A percentile compares a stretch with the other conserved stretches of the same genome.
Conservation (phyloP, 2,113 vertebrate genomes). For the Strigops habroptila region DNA sequence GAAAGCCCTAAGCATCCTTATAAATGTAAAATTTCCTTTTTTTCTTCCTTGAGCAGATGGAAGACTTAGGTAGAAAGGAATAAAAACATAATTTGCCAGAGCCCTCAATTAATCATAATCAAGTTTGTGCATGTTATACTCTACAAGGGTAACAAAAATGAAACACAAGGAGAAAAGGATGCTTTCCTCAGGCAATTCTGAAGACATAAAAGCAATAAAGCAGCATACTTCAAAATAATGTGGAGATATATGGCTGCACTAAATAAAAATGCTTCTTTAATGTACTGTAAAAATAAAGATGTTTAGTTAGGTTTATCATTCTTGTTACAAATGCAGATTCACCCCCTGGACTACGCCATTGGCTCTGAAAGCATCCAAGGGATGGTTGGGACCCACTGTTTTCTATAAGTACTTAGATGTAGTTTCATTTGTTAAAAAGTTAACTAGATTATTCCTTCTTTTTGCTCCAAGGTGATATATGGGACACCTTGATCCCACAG, state of each 20-base stretch:
- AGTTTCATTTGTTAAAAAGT: constrained; percentile 25
- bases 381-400: not conserved
- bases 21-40: constrained; percentile 9
- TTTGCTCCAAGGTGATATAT: not conserved
- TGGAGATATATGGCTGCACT: constrained; percentile 70
- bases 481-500: not conserved
- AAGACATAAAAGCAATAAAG: constrained; percentile 69
- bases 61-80: constrained; percentile 40
- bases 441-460: constrained; percentile 1
- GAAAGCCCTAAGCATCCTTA: constrained; percentile 22
- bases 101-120: constrained; percentile 64
- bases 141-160: constrained; percentile 56
- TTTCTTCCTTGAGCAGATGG: constrained; percentile 46
- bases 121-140: constrained; percentile 57
- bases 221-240: constrained; percentile 70
- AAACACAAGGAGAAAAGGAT: constrained; percentile 50
- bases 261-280: constrained; percentile 74
- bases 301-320: constrained; percentile 70
- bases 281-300: constrained; percentile 63
- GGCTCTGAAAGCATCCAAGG: not conserved
- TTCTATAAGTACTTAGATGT: constrained; percentile 54
- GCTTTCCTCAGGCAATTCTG: constrained; percentile 66
- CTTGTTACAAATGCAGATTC: constrained; percentile 40
- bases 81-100: constrained; percentile 30
- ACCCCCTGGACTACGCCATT: not conserved